phyloP scores from a whole-genome alignment of 2,113 vertebrate genomes.

The Tauraco erythrolophus region DNA sequence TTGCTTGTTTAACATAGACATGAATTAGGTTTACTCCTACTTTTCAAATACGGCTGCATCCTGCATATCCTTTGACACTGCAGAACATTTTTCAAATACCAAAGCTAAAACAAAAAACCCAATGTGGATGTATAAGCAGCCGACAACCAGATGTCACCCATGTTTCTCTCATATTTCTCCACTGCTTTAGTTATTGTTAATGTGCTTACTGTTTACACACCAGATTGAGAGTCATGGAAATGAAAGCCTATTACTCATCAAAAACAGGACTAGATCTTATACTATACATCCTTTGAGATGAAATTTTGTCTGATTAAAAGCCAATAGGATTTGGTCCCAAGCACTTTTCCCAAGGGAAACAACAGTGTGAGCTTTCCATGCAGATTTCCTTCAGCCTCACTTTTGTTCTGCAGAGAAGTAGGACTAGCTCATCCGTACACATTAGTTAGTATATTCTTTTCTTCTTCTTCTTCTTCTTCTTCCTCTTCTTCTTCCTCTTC shows the following conservation, averaged over 20 bases:
- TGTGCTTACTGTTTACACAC: background rate
- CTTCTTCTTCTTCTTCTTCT: background rate
- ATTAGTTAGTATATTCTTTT: background rate
- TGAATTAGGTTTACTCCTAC: background rate
- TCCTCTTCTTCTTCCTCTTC: background rate
- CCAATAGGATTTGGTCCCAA: background rate
- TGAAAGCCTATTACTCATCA: background rate
- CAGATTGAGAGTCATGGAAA: background rate
- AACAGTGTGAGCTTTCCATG: background rate
- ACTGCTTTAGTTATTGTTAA: background rate
- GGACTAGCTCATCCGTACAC: background rate
- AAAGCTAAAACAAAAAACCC: background rate
- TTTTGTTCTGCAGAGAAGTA: background rate
- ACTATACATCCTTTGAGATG: background rate
- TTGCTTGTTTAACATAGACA: background rate
- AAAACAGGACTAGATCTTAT: background rate
- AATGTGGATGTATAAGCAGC: background rate
- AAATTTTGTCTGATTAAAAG: background rate
- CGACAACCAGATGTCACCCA: background rate
- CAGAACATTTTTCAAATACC: background rate
- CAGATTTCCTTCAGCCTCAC: background rate
- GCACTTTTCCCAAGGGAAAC: background rate
- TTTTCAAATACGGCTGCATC: background rate
- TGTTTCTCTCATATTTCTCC: background rate
- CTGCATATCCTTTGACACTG: background rate